These are phyloP conservation scores for Bostrychus sinensis DNA, from an alignment of 2,113 vertebrate species.

Conservation along the genomic window DNA sequence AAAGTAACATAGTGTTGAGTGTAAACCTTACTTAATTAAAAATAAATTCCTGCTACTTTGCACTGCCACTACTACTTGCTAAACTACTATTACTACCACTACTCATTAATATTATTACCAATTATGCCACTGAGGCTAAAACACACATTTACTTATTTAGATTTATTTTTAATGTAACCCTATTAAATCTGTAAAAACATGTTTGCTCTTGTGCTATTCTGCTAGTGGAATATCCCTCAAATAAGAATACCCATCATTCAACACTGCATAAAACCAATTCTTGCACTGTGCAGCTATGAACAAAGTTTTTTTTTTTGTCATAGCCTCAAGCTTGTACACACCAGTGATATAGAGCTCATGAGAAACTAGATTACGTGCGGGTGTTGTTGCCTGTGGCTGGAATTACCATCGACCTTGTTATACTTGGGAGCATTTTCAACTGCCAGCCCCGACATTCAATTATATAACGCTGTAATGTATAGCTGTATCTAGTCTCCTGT, in stretches of 20 bases:
- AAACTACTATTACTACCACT: too few relatives aligned
- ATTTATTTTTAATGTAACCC: too few relatives aligned
- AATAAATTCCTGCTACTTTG: too few relatives aligned
- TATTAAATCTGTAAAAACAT: background rate
- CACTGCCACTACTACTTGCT: too few relatives aligned
- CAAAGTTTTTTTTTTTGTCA: constrained; percentile 26
- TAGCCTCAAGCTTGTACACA: constrained; percentile 46
- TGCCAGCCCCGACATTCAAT: constrained; percentile 64
- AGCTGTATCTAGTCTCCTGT: constrained; percentile 9
- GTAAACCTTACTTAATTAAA: too few relatives aligned
- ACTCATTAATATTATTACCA: too few relatives aligned
- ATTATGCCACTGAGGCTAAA: too few relatives aligned
- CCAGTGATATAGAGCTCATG: constrained; percentile 60
- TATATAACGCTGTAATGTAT: constrained; percentile 60
- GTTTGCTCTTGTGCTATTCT: background rate
- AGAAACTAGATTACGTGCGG: constrained; percentile 66
- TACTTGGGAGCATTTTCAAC: constrained; percentile 63
- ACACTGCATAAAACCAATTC: constrained; percentile 31
- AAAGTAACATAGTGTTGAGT: too few relatives aligned
- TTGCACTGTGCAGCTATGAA: constrained; percentile 24
- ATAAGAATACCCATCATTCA: constrained; percentile 9
- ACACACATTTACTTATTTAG: too few relatives aligned
- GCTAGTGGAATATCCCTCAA: background rate
- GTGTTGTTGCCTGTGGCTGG: constrained; percentile 63
- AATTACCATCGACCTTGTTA: constrained; percentile 73